phyloP scores from a whole-genome alignment of 2,888 invertebrate genomes.

The Synergus laeviventris region DNA sequence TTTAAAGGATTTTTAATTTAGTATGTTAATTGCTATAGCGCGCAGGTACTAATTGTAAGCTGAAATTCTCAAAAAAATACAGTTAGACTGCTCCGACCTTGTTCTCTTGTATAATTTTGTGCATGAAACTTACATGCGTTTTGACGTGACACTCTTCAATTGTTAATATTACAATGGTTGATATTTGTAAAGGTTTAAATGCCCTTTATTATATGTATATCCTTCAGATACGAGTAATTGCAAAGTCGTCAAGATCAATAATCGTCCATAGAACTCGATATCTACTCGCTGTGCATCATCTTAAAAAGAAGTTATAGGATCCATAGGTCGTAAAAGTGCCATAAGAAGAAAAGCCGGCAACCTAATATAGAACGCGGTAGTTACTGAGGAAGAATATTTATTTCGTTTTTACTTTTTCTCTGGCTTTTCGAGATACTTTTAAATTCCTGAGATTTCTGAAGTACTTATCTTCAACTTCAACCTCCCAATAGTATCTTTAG shows the following conservation, averaged over 20 bases:
- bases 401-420: neutral
- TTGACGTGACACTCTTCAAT: too few relatives aligned
- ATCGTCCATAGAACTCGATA: neutral
- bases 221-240: neutral
- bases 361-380: neutral
- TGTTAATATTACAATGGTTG: too few relatives aligned
- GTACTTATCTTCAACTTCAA: neutral
- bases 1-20: too few relatives aligned
- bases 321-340: conserved; percentile 3
- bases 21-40: too few relatives aligned
- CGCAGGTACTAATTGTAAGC: too few relatives aligned
- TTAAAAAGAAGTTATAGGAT: conserved; percentile 18
- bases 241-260: neutral
- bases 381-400: neutral
- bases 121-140: too few relatives aligned
- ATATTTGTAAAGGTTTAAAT: neutral
- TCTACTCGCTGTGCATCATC: neutral
- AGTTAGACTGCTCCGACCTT: too few relatives aligned
- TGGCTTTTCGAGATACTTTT: neutral
- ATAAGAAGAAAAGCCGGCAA: conserved; percentile 17
- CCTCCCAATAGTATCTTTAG: neutral
- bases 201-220: neutral
- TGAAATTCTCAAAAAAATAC: too few relatives aligned
- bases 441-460: neutral
- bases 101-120: too few relatives aligned